Evolutionary conservation across 2,113 vertebrate species (phyloP), one percentile per base, ranked within the genome.

Genomic region (Onychorhynchus coronatus): DNA sequence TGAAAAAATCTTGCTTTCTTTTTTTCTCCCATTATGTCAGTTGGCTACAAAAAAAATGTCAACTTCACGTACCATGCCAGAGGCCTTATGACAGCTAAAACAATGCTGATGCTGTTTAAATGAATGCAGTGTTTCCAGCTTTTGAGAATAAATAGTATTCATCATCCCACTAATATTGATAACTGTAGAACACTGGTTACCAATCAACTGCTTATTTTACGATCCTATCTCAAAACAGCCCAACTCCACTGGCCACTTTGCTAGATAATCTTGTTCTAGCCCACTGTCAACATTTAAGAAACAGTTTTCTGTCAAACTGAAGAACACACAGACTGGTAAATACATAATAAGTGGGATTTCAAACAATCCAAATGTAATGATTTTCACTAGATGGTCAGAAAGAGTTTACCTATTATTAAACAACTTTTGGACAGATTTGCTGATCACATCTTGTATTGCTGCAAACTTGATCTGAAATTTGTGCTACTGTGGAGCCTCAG

Each of bases 41-140:
- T 4, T 94, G 79, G 46, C 88, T 94, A 88, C 79, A 88, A 92
- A 96, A 96, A 93, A 88, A 44, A 46, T 80, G 85, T 93, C 94
- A 94, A 8, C 79, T 95, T 79, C 76, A 89, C 15, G 0, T 84
- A 90, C 71, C 75, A 74, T 95, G 88, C 82, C 75, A 70, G 46
- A 46, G 82, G 55, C 82, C 46, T 62, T 87, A 62, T 95, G 88
- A 86, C 75, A 93, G 55, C 53, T 90, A 15, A 92, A 93, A 85
- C 82, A 96, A 88, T 93, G 67, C n/a, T 80, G 25, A 42, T 93
- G 46, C 62, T 85, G 63, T 85, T 83, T 49, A 88, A 91, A 83
- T 72, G n/a, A 77, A 70, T 63, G 61, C 35, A 47, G n/a, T 47
- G 25, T 85, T 93, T 91, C 58, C 75, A 84, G 1, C 50, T 77